Conservation (phyloP, 2,113 vertebrate genomes). For the Microtus montanus region DNA sequence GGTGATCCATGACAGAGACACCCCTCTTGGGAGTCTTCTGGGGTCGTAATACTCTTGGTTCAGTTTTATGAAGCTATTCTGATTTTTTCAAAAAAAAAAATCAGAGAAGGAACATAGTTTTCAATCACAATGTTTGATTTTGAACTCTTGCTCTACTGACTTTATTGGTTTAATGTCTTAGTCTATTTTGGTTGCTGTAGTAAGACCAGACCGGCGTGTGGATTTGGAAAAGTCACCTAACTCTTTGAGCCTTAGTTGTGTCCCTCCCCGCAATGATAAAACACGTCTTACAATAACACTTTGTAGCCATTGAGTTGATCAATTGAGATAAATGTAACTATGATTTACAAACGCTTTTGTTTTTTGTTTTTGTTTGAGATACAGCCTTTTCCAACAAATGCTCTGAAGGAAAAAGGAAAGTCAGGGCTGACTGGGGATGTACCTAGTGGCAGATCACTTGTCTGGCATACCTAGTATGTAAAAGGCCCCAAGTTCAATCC, state of each 20-base stretch:
- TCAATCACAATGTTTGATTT: conserved; percentile 9
- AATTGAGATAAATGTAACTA: not conserved
- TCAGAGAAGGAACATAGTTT: not conserved
- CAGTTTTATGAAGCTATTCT: not conserved
- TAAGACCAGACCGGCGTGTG: not conserved
- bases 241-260: conserved; percentile 16
- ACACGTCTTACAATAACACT: not conserved
- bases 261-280: not conserved
- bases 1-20: not conserved
- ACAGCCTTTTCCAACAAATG: not conserved
- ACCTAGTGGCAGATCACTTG: not conserved
- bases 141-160: conserved; percentile 44
- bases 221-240: conserved; percentile 52
- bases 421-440: not conserved
- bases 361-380: not conserved
- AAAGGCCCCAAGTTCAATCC: not conserved
- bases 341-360: not conserved
- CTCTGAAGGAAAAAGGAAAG: not conserved
- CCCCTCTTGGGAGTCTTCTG: not conserved
- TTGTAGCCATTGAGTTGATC: not conserved
- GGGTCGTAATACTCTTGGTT: not conserved
- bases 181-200: not conserved
- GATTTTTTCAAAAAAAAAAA: not conserved
- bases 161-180: conserved; percentile 25
- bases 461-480: not conserved